Base-by-base conservation (phyloP, 2,888 invertebrate species). In the Rhamnusium bicolor region DNA sequence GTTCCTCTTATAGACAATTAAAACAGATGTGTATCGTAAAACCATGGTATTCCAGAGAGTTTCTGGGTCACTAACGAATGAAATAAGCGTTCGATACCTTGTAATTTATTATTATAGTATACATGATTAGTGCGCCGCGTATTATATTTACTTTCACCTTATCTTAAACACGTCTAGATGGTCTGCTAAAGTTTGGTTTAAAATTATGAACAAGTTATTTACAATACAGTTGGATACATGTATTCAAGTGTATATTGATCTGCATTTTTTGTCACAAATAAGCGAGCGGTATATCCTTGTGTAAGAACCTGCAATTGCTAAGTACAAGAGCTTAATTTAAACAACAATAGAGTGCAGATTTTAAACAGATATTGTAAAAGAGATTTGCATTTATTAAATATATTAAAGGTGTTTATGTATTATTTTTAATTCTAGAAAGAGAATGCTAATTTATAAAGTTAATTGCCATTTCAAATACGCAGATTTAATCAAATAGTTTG, bases 281-380 rank as follows among this genome's bases (percentile, higher is more conserved):
- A n/a, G 24, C 21, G 54, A 54, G n/a, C n/a, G 21, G 54, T 24
- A n/a, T 54, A 54, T 54, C 54, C 54, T 54, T 54, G 21, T 53
- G 53, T 54, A 54, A 24, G 24, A 54, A 24, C 24, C 2, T 18
- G 21, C 54, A 21, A 51, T 54, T 53, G 53, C 19, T 19, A 19
- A 12, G 8, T 54, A 54, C 54, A 6, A 12, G 8, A 24, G 12
- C 12, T 21, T 21, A 54, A 54, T 54, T 54, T 21, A 24, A 54
- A 54, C 21, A 54, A 54, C 54, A 54, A 54, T 54, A n/a, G 21
- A 54, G 1, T 54, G 54, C 21, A n/a, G 10, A 24, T 21, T 18
- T 54, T 12, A 21, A 24, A n/a, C 19, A 16, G n/a, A 24, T 24
- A 24, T 24, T 24, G 54, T 10, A 54, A 54, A 2, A 24, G 24